Evolutionary conservation across 1,140 invertebrate genomes (phyloP).

Genomic region (Metopolophium dirhodum): DNA sequence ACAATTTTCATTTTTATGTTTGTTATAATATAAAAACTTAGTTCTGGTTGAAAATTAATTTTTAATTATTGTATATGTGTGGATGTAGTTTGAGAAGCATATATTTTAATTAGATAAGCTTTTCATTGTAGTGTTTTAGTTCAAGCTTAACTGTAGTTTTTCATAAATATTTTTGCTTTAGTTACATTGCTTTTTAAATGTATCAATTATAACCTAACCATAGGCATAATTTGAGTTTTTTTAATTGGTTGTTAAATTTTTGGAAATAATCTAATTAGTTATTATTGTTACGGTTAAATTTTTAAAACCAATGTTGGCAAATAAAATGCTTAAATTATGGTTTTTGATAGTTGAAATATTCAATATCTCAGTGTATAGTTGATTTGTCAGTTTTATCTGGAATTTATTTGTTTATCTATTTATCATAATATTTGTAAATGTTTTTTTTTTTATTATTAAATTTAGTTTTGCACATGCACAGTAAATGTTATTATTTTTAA

Average conservation of each 20-base stretch:
- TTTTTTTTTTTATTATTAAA: neutral
- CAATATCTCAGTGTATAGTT: neutral
- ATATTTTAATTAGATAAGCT: neutral
- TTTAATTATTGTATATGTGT: neutral
- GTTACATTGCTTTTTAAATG: neutral
- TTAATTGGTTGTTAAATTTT: neutral
- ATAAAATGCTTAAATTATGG: neutral
- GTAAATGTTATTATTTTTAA: neutral
- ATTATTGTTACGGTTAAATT: no score
- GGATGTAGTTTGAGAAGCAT: neutral
- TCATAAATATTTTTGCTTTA: neutral
- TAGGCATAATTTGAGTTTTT: constrained; percentile 12
- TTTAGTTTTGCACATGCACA: neutral
- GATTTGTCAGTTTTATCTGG: neutral
- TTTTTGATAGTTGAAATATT: neutral
- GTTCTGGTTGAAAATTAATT: neutral
- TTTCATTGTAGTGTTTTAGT: neutral
- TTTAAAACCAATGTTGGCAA: neutral
- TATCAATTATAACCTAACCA: neutral
- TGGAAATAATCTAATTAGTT: neutral
- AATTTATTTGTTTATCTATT: neutral
- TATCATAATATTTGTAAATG: neutral
- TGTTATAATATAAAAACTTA: neutral
- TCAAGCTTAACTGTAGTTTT: neutral
- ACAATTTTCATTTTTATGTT: neutral